phyloP scores from a whole-genome alignment of 2,888 invertebrate genomes.

The Sinotaia quadrata region DNA sequence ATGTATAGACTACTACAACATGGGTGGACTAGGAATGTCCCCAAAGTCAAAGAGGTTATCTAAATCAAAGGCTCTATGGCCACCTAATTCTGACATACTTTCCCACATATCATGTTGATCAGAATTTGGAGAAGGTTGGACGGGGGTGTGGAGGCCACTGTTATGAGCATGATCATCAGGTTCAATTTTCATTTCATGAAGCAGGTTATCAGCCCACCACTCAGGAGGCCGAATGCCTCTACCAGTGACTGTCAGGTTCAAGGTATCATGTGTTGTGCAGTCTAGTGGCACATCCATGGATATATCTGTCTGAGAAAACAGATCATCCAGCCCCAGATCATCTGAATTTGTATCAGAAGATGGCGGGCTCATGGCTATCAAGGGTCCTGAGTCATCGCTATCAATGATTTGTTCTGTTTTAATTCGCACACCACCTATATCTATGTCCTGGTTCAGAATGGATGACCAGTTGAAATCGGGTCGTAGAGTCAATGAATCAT shows the following conservation, averaged over 20 bases:
- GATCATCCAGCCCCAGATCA: slow-evolving; percentile 65
- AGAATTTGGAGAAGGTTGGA: slow-evolving; percentile 55
- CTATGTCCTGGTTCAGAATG: slow-evolving; percentile 69
- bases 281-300: slow-evolving; percentile 48
- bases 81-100: slow-evolving; percentile 55
- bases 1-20: slow-evolving; percentile 17
- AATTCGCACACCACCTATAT: slow-evolving; percentile 65
- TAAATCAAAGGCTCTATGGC: slow-evolving; percentile 59
- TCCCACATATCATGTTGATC: slow-evolving; percentile 63
- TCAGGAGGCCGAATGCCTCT: slow-evolving; percentile 67
- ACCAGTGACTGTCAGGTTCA: slow-evolving; percentile 70
- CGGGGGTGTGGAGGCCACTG: slow-evolving; percentile 62
- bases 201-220: slow-evolving; percentile 67
- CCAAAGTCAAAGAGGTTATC: slow-evolving; percentile 68
- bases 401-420: slow-evolving; percentile 68
- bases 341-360: slow-evolving; percentile 67
- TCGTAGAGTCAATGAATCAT: slow-evolving; percentile 45
- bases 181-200: slow-evolving; percentile 37
- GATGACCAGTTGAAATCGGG: slow-evolving; percentile 70
- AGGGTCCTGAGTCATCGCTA: slow-evolving; percentile 51
- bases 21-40: slow-evolving; percentile 58
- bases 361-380: slow-evolving; percentile 66
- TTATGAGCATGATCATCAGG: slow-evolving; percentile 39
- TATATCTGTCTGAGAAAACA: slow-evolving; percentile 55
- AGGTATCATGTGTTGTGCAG: slow-evolving; percentile 54